Evolutionary conservation across 2,888 invertebrate genomes (phyloP).

Genomic region (Coecobrya sp.): DNA sequence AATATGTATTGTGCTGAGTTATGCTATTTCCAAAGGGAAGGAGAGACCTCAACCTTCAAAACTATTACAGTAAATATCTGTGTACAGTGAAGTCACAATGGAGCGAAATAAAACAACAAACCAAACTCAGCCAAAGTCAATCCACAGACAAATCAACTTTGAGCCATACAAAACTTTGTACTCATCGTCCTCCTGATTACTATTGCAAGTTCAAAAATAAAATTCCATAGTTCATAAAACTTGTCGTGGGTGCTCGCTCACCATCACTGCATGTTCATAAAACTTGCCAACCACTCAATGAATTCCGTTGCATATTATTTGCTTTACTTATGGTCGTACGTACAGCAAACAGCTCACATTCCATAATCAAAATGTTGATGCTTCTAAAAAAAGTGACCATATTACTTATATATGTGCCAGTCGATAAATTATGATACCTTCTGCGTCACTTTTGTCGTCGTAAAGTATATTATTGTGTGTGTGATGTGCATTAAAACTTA

Average conservation of each 20-base stretch:
- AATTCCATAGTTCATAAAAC: slow-evolving; percentile 25
- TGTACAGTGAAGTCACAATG: slow-evolving; percentile 11
- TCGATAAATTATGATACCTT: not conserved
- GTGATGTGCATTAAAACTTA: not conserved
- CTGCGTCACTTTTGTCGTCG: slow-evolving; percentile 29
- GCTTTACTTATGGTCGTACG: not conserved
- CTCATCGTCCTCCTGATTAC: not conserved
- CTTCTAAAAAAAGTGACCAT: slow-evolving; percentile 13
- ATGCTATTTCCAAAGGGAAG: slow-evolving; percentile 1
- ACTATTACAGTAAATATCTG: slow-evolving; percentile 43
- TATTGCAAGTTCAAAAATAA: slow-evolving; percentile 28
- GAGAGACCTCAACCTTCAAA: slow-evolving; percentile 77
- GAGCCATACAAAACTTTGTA: slow-evolving; percentile 27
- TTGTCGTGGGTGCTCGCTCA: not conserved
- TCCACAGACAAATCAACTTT: slow-evolving; percentile 44
- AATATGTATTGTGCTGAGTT: not conserved
- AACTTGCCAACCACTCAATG: slow-evolving; percentile 2
- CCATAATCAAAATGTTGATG: slow-evolving; percentile 20
- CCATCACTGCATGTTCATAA: not conserved
- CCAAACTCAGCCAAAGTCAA: slow-evolving; percentile 30
- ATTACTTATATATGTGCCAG: not conserved
- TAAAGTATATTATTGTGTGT: not conserved
- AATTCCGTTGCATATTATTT: slow-evolving; percentile 8
- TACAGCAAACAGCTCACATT: not conserved
- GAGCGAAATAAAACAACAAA: not conserved